Base-by-base conservation (phyloP, 2,113 vertebrate genomes). In the Mixornis gularis region DNA sequence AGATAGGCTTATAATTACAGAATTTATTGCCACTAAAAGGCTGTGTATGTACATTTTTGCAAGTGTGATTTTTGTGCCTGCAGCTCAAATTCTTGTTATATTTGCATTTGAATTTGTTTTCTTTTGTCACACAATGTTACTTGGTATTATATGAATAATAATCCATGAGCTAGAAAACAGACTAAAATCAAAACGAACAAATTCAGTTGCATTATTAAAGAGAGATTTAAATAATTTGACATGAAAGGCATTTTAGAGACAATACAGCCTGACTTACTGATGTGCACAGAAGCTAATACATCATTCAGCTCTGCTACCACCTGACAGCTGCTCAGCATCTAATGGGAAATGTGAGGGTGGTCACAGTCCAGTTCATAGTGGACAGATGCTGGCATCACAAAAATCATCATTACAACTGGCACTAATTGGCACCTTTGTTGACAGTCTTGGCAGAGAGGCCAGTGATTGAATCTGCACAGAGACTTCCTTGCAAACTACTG, bases 141-240 rank as follows among this genome's bases (percentile, higher is more conserved):
- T 88, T 88, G 55, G 64, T 76, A 89, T 84, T 88, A 41, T 36
- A 78, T 43, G 72, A 74, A 91, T 94, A 94, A 92, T 91, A 94
- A 95, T 80, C 79, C 70, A 40, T 91, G 60, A 93, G 65, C 38
- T 80, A 53, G 66, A 84, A 93, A 92, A 62, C 49, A 82, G 32
- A 64, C 21, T 68, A 55, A 94, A 91, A 90, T 74, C 72, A 89
- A 81, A 84, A 84, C 73, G 38, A 92, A 69, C 18, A 12, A 92
- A 90, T 53, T 70, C 72, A 62, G 72, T 40, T 95, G 64, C 76
- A 88, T 91, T 94, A 91, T 93, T 93, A 81, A 96, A 87, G 43
- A 87, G 43, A 55, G 24, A 77, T 85, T 94, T 91, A 87, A 93
- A 86, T 91, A 81, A 92, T 86, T 82, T 91, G 44, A 91, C 56